Conservation (phyloP, 2,113 vertebrate genomes). For the Addax nasomaculatus region DNA sequence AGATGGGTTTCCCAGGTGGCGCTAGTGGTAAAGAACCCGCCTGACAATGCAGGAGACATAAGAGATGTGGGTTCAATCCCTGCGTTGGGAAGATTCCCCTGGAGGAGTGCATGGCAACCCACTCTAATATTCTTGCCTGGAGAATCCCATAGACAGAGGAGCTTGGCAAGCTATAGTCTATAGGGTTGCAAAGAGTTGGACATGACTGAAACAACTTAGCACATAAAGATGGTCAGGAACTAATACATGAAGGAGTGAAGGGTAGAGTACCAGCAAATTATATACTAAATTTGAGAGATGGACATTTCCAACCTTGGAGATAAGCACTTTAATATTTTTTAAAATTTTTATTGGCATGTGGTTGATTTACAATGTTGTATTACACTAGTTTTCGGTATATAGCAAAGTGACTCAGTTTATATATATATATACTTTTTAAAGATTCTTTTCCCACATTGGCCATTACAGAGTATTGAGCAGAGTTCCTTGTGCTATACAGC, state of each 20-base stretch:
- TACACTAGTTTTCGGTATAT: neutral
- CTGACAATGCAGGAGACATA: neutral
- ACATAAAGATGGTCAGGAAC: slow-evolving; percentile 30
- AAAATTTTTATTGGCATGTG: neutral
- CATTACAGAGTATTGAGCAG: neutral
- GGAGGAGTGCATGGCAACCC: neutral
- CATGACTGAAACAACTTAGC: neutral
- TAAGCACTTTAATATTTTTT: neutral
- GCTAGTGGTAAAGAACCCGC: neutral
- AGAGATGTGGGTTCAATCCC: neutral
- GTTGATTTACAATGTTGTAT: neutral
- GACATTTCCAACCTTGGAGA: neutral
- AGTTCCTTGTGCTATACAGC: neutral
- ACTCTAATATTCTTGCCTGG: neutral
- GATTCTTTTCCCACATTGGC: neutral
- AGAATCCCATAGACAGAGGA: neutral
- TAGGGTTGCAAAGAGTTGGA: neutral
- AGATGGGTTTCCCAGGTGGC: neutral
- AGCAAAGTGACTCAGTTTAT: neutral
- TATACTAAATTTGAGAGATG: slow-evolving; percentile 28
- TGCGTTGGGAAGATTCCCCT: neutral
- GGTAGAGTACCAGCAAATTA: slow-evolving; percentile 47
- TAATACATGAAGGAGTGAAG: slow-evolving; percentile 40
- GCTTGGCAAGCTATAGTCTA: neutral
- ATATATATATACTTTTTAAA: neutral